Evolutionary conservation across 2,888 invertebrate genomes (phyloP), one percentile per base, ranked within the genome.

Genomic region (Polydrusus pterygomalis): DNA sequence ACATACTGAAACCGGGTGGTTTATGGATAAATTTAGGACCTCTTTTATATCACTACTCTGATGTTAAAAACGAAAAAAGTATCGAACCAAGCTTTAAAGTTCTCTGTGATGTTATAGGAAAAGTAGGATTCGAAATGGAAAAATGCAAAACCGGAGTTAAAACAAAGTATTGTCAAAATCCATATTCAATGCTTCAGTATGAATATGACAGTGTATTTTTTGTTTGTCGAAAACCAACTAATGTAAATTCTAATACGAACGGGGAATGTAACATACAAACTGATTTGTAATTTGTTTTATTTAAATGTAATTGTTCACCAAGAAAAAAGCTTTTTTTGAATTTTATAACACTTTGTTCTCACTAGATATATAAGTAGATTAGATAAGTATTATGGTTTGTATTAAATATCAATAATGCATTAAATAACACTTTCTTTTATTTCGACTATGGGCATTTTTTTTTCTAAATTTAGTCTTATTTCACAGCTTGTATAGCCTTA

Each of bases 131-230:
- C 84, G 90, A 91, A 81, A 91, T 96, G 83, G 89, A 95, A 93
- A 94, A 94, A 88, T 94, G 95, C 85, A 89, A 94, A 83, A 93
- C 92, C 0, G 93, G 93, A 13, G 89, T 97, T 0, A 93, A 93
- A 83, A 95, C 97, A 47, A 93, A 94, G 82, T 98, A 98, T 87
- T 95, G 97, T 6, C 97, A 97, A 87, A 98, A 98, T 87, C 93
- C 94, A 0, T 91, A 92, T 77, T 97, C 97, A 0, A 97, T 98
- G 97, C 90, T 98, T 82, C 95, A 95, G 81, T 96, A 96, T 83
- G 94, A 95, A 83, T 98, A 98, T 83, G 93, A 95, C 83, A 97
- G 97, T 70, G 94, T 97, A 0, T 97, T 95, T 88, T 96, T 98
- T 87, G 95, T 97, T 1, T 97, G 96, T 83, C 91, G 92, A 82